These are phyloP conservation scores for Chymomyza costata DNA, from an alignment of 1,140 invertebrate species.

Conservation along the genomic window DNA sequence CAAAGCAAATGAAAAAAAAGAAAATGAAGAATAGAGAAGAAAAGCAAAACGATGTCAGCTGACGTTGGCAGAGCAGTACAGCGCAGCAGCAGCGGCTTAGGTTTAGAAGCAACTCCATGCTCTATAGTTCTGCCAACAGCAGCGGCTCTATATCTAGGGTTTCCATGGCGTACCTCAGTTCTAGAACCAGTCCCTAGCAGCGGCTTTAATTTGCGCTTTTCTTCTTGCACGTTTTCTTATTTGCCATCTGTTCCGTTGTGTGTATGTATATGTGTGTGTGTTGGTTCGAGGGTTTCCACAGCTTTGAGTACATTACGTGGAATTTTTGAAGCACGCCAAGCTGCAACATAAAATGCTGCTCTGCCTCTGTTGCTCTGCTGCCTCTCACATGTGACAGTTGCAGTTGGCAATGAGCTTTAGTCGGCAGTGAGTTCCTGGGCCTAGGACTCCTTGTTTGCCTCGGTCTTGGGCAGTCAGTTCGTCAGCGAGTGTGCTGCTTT, in stretches of 20 bases:
- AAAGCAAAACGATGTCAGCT: no score
- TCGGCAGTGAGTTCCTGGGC: slow-evolving; percentile 24
- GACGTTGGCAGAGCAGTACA: no score
- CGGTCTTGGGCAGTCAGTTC: no score
- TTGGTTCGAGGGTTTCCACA: slow-evolving; percentile 45
- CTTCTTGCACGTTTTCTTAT: slow-evolving; percentile 69
- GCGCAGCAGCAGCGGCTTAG: background rate
- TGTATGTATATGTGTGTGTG: no score
- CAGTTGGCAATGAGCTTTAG: slow-evolving; percentile 50
- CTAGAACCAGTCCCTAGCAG: slow-evolving; percentile 16
- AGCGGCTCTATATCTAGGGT: slow-evolving; percentile 51
- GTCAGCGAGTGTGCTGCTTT: no score
- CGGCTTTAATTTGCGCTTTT: slow-evolving; percentile 61
- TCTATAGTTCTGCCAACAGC: no score
- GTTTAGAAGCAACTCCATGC: background rate
- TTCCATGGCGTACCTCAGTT: no score
- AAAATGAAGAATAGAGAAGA: no score
- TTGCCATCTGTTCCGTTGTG: slow-evolving; percentile 46
- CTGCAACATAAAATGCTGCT: slow-evolving; percentile 70
- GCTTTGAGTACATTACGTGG: slow-evolving; percentile 73
- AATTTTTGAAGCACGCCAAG: slow-evolving; percentile 73
- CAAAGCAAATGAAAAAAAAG: slow-evolving; percentile 21
- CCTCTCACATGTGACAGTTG: slow-evolving; percentile 68
- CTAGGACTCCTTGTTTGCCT: no score
- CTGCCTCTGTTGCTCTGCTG: slow-evolving; percentile 23